A percentile compares a stretch with the other conserved stretches of the same genome.
These are phyloP conservation scores for Xanthorhoe spadicearia DNA, from an alignment of 2,888 invertebrate species.

Conservation along the genomic window DNA sequence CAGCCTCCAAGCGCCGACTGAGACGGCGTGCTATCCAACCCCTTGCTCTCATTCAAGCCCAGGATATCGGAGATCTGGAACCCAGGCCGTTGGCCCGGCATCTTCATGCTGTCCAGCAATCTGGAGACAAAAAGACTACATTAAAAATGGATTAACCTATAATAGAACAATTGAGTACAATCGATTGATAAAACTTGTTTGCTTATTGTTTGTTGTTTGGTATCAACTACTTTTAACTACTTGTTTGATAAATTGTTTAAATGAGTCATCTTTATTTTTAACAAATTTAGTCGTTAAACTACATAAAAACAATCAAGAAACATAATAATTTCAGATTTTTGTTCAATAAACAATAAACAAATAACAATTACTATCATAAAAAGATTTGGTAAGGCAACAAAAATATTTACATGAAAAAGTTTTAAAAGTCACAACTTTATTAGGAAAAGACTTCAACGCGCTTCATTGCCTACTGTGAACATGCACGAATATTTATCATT, in stretches of 20 bases:
- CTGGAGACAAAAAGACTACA: constrained; percentile 73
- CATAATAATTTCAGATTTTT: not conserved
- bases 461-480: constrained; percentile 3
- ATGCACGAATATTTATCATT: not conserved
- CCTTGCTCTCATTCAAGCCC: constrained; percentile 90
- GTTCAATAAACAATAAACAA: no score
- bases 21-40: constrained; percentile 69
- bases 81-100: constrained; percentile 91
- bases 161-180: constrained; percentile 4
- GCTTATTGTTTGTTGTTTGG: no score
- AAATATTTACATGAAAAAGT: no score
- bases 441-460: constrained; percentile 53
- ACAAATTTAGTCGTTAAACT: no score
- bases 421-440: not conserved
- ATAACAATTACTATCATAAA: no score
- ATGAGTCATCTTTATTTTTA: no score
- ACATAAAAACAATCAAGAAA: not conserved
- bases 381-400: no score
- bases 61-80: constrained; percentile 97
- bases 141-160: constrained; percentile 29
- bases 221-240: no score
- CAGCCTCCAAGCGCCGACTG: constrained; percentile 60
- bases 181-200: no score
- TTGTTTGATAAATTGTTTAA: no score
- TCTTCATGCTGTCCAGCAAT: constrained; percentile 92